Evolutionary conservation across 2,113 vertebrate genomes (phyloP).

Genomic region (Equus przewalskii): DNA sequence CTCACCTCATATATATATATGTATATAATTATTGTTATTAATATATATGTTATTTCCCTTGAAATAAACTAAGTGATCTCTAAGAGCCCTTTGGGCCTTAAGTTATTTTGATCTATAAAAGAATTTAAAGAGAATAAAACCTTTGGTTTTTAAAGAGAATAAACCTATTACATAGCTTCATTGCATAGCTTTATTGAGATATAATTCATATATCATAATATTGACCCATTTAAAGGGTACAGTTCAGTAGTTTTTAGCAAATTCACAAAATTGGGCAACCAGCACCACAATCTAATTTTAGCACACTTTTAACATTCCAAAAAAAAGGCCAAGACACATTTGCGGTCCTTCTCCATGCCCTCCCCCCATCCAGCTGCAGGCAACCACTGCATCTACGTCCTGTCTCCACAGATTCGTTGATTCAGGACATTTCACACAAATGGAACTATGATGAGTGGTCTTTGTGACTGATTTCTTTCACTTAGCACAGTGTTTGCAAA

Average conservation of each 20-base stretch:
- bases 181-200: neutral
- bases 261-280: neutral
- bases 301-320: neutral
- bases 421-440: neutral
- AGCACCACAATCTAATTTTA: neutral
- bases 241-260: neutral
- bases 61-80: neutral
- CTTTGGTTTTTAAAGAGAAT: neutral
- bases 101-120: constrained; percentile 35
- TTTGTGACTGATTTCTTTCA: neutral
- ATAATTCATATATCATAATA: neutral
- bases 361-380: neutral
- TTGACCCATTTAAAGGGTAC: neutral
- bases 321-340: neutral
- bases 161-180: neutral
- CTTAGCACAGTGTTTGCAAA: neutral
- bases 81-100: neutral
- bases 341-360: neutral
- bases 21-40: too few species aligned
- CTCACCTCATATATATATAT: neutral
- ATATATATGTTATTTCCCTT: too few species aligned
- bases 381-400: neutral
- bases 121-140: neutral
- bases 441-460: neutral
- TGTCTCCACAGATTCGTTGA: neutral